Evolutionary conservation across 2,888 invertebrate species (phyloP).

Genomic region (Pachydiplax longipennis): DNA sequence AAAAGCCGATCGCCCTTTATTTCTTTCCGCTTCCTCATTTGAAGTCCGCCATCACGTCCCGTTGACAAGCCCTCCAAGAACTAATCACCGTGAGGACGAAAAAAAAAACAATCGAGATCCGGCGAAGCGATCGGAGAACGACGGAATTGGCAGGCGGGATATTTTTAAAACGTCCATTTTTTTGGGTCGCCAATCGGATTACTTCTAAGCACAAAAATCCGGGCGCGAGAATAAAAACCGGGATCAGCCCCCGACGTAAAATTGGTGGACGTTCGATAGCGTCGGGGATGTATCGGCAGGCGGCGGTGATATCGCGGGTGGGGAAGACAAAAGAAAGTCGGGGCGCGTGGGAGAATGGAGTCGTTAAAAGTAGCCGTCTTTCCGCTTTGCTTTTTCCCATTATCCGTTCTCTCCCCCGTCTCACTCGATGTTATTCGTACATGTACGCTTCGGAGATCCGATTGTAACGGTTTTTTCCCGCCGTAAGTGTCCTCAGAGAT

Average conservation of each 20-base stretch:
- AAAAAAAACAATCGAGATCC: neutral
- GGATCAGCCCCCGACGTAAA: neutral
- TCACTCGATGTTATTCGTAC: neutral
- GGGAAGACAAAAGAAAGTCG: neutral
- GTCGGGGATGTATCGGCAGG: neutral
- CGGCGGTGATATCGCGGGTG: neutral
- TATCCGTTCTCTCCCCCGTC: neutral
- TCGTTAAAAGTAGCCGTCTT: neutral
- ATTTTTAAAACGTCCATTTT: neutral
- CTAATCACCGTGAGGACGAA: neutral
- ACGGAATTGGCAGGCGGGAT: neutral
- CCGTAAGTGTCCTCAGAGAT: neutral
- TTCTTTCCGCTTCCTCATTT: neutral
- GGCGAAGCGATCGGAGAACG: neutral
- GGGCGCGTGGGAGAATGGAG: neutral
- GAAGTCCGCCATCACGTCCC: neutral
- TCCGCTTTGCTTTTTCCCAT: neutral
- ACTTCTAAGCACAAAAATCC: neutral
- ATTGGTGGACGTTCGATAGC: neutral
- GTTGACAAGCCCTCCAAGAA: neutral
- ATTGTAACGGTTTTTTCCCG: neutral
- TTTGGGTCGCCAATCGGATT: neutral
- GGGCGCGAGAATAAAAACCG: neutral
- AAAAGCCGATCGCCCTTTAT: neutral
- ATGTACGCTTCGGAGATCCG: neutral